Percentiles rank a stretch among this genome's conserved stretches.
These are phyloP conservation scores for Rhinogobio ventralis DNA, from an alignment of 2,797 vertebrate species.

Conservation along the genomic window DNA sequence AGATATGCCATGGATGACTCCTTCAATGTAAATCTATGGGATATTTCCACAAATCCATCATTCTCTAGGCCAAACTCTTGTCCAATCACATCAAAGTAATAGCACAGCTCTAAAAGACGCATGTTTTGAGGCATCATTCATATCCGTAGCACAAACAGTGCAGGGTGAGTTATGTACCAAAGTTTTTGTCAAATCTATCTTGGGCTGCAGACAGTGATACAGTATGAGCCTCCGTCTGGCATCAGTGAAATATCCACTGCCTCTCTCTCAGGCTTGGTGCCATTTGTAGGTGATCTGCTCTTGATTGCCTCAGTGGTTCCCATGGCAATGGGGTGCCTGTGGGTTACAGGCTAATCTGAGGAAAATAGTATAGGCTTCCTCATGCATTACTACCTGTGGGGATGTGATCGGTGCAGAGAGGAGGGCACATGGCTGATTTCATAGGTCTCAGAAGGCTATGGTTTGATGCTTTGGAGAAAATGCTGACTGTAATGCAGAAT, in stretches of 20 bases:
- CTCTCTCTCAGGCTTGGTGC: not conserved
- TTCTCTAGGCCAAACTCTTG: not conserved
- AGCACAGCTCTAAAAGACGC: not conserved
- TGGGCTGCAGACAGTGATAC: not conserved
- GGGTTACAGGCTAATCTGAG: constrained; percentile 17
- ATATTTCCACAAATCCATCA: constrained; percentile 1
- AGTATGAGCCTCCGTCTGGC: not conserved
- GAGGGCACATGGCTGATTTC: constrained; percentile 11
- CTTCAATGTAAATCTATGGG: not conserved
- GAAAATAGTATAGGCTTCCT: constrained; percentile 6
- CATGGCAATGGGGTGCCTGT: constrained; percentile 12
- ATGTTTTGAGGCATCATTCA: constrained; percentile 4
- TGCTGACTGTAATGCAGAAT: not conserved
- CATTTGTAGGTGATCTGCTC: constrained; percentile 35
- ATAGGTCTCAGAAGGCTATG: not conserved
- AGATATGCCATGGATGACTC: not conserved
- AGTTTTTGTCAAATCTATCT: constrained; percentile 3
- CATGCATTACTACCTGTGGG: not conserved
- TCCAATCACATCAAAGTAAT: not conserved
- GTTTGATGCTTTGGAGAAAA: constrained; percentile 21
- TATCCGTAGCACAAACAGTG: not conserved
- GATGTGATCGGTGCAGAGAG: not conserved
- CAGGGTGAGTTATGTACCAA: not conserved
- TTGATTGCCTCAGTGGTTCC: constrained; percentile 34
- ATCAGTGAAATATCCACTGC: not conserved